A percentile compares a stretch with the other conserved stretches of the same genome.
phyloP scores from a whole-genome alignment of 2,888 invertebrate species.

The Tuta absoluta region DNA sequence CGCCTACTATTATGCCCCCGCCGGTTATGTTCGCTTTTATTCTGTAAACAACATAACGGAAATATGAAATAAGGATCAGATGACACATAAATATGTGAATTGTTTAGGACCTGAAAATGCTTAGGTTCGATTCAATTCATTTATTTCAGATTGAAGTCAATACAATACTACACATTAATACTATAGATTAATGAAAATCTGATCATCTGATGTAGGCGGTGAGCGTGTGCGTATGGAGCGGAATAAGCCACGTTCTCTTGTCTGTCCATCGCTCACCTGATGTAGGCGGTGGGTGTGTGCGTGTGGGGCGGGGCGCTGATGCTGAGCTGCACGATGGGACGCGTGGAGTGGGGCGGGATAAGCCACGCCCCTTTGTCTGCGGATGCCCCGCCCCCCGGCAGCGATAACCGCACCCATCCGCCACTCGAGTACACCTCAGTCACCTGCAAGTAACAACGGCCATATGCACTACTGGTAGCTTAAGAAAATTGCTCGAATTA shows the following conservation, averaged over 20 bases:
- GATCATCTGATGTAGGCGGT: too few relatives aligned
- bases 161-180: too few relatives aligned
- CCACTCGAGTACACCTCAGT: constrained; percentile 93
- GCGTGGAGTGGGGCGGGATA: constrained; percentile 93
- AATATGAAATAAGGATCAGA: neutral
- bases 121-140: too few relatives aligned
- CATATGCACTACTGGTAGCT: neutral
- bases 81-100: too few relatives aligned
- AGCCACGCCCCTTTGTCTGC: constrained; percentile 91
- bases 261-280: constrained; percentile 42
- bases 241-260: too few relatives aligned
- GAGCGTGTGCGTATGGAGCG: too few relatives aligned
- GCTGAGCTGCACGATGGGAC: constrained; percentile 92
- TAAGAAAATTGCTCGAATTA: too few relatives aligned
- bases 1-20: constrained; percentile 61
- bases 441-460: constrained; percentile 71
- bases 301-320: constrained; percentile 81
- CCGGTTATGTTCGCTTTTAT: constrained; percentile 58
- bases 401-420: constrained; percentile 94
- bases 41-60: constrained; percentile 38
- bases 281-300: constrained; percentile 77
- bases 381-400: constrained; percentile 89
- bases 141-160: too few relatives aligned
- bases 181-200: too few relatives aligned
- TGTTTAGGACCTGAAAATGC: too few relatives aligned